Conservation (phyloP, 2,113 vertebrate genomes). For the Collichthys lucidus region DNA sequence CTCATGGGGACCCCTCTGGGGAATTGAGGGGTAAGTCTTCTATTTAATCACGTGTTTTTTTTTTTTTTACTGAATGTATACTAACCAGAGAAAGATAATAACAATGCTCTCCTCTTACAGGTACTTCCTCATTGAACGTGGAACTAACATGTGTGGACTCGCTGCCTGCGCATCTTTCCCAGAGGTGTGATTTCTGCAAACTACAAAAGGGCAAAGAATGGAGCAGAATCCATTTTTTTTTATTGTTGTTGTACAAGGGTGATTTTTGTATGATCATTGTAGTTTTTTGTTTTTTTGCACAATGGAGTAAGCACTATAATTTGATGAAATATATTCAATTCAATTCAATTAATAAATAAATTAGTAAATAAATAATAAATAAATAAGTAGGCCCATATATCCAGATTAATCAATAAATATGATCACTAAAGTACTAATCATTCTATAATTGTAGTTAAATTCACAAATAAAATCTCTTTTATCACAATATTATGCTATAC, state of each 20-base stretch:
- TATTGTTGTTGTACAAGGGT: neutral
- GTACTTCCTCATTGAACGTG: slow-evolving; percentile 92
- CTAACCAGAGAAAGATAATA: neutral
- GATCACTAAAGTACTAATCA: neutral
- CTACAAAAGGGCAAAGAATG: slow-evolving; percentile 23
- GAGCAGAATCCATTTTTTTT: neutral
- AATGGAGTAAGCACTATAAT: neutral
- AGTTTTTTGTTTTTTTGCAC: neutral
- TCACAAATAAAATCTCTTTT: slow-evolving; percentile 4
- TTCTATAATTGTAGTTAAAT: neutral
- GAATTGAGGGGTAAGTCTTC: slow-evolving; percentile 86
- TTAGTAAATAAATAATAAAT: no score
- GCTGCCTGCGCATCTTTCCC: slow-evolving; percentile 92
- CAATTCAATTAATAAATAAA: no score
- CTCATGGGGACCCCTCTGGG: slow-evolving; percentile 90
- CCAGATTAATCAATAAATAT: neutral
- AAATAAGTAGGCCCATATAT: no score
- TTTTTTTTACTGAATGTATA: neutral
- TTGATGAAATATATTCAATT: neutral
- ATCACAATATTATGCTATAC: neutral
- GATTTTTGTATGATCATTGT: neutral
- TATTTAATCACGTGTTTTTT: neutral
- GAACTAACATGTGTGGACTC: slow-evolving; percentile 94
- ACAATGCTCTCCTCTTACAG: slow-evolving; percentile 69
- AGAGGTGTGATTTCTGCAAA: slow-evolving; percentile 76